Conservation (phyloP, 1,140 invertebrate genomes). For the Drosophila varians region DNA sequence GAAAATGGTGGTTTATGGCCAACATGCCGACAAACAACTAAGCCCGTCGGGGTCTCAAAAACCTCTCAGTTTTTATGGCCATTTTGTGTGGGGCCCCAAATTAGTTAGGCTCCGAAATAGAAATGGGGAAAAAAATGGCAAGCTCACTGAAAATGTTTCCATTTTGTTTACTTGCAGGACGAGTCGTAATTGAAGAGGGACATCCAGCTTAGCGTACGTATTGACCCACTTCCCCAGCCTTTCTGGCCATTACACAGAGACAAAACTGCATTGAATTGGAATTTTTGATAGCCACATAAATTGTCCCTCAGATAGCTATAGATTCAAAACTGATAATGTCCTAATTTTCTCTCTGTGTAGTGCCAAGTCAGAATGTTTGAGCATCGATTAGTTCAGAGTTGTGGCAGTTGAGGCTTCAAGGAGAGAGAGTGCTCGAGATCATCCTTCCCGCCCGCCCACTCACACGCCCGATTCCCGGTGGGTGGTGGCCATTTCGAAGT, state of each 20-base stretch:
- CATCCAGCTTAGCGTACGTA: constrained; percentile 29
- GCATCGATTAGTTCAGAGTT: constrained; percentile 38
- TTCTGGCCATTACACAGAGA: not conserved
- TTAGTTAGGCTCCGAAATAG: constrained; percentile 7
- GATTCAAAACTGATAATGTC: not conserved
- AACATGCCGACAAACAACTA: constrained; percentile 25
- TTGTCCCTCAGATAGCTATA: not conserved
- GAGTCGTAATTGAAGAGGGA: constrained; percentile 32
- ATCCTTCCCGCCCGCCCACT: constrained; percentile 12
- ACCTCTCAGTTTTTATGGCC: constrained; percentile 42
- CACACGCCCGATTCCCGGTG: constrained; percentile 8
- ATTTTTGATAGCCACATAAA: not conserved
- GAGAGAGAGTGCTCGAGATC: constrained; percentile 26
- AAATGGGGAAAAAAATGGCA: constrained; percentile 1
- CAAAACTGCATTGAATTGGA: not conserved
- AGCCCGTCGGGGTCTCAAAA: constrained; percentile 1
- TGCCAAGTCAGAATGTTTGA: constrained; percentile 39
- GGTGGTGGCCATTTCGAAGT: not conserved
- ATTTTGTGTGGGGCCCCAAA: constrained; percentile 25
- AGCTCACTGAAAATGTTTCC: constrained; percentile 8
- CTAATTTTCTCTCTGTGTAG: constrained; percentile 20
- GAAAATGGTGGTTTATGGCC: constrained; percentile 47
- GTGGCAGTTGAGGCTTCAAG: constrained; percentile 36
- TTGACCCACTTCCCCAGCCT: not conserved
- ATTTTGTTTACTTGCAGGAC: constrained; percentile 41